phyloP scores from a whole-genome alignment of 1,140 invertebrate species.

The Amyelois transitella region DNA sequence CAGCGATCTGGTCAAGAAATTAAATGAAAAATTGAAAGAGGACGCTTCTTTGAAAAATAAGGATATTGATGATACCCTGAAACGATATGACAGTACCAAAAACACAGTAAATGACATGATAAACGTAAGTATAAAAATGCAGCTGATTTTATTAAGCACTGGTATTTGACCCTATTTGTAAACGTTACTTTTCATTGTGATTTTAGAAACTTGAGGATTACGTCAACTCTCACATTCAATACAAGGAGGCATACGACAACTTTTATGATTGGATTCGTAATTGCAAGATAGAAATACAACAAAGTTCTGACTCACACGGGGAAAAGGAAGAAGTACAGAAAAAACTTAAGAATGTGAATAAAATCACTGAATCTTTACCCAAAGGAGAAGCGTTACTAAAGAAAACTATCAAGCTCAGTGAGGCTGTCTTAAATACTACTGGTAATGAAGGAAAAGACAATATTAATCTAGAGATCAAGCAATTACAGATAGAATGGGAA shows the following conservation, averaged over 20 bases:
- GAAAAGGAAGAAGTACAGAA: constrained; percentile 84
- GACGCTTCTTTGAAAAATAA: constrained; percentile 79
- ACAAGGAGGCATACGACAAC: constrained; percentile 86
- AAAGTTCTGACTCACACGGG: constrained; percentile 88
- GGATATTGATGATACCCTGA: constrained; percentile 81
- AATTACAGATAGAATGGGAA: constrained; percentile 91
- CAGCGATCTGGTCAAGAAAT: constrained; percentile 82
- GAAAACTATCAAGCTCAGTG: constrained; percentile 84
- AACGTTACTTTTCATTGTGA: not conserved
- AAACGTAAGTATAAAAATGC: constrained; percentile 54
- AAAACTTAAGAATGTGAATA: constrained; percentile 82
- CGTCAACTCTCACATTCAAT: constrained; percentile 91
- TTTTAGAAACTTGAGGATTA: constrained; percentile 83
- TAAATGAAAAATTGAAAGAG: constrained; percentile 80
- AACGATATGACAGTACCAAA: constrained; percentile 82
- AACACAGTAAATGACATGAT: constrained; percentile 79
- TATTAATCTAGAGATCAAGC: constrained; percentile 88
- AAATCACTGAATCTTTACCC: constrained; percentile 79
- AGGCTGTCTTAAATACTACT: constrained; percentile 86
- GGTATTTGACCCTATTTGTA: not conserved
- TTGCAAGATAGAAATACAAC: constrained; percentile 87
- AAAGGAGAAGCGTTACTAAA: constrained; percentile 84
- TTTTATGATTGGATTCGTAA: constrained; percentile 92
- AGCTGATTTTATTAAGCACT: not conserved
- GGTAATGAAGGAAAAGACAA: constrained; percentile 89